Percentiles rank a stretch among this genome's conserved stretches.
Evolutionary conservation across 2,113 vertebrate species (phyloP).

Genomic region (Cyanoliseus patagonus): DNA sequence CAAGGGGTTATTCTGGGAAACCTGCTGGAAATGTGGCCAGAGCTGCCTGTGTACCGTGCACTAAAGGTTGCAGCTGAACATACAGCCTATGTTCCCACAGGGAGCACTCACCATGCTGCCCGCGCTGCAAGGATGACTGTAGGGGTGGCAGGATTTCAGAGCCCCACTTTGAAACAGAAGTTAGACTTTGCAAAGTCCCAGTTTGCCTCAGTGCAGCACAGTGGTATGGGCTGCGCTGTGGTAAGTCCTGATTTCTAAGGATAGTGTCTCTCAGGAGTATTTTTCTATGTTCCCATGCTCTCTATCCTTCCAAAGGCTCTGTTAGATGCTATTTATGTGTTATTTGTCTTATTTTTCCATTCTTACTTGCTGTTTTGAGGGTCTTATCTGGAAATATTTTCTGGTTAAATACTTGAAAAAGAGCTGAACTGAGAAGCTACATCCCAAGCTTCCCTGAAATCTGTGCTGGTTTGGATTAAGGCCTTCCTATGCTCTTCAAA

Average conservation of each 20-base stretch:
- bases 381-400: background rate
- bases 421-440: background rate
- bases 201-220: background rate
- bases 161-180: background rate
- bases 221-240: background rate
- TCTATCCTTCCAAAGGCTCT: background rate
- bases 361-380: background rate
- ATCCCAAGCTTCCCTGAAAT: background rate
- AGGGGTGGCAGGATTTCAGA: background rate
- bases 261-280: background rate
- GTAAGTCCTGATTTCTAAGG: background rate
- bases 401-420: background rate
- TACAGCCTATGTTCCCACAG: background rate
- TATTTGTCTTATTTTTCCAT: background rate
- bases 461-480: background rate
- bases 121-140: background rate
- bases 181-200: background rate
- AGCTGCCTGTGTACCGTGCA: background rate
- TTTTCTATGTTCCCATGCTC: background rate
- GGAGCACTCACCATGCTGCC: rapidly evolving
- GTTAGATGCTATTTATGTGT: background rate
- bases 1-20: background rate
- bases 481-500: background rate
- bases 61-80: background rate
- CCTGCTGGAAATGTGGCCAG: background rate